phyloP scores from a whole-genome alignment of 1,140 invertebrate species.

The Bombus haemorrhoidalis region DNA sequence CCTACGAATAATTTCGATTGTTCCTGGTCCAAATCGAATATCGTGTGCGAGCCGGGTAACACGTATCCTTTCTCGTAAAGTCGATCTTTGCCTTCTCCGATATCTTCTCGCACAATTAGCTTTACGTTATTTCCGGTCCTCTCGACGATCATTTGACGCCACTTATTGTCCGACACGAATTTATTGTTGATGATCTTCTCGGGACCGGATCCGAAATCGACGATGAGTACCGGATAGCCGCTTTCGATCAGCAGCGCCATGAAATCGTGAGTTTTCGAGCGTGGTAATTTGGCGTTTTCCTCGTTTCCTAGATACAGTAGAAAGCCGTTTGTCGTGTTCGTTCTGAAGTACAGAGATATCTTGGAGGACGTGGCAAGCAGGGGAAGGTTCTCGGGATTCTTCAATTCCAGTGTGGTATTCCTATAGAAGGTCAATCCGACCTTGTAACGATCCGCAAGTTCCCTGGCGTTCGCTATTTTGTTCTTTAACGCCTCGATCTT shows the following conservation, averaged over 20 bases:
- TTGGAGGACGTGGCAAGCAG: constrained; percentile 93
- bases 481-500: constrained; percentile 89
- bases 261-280: constrained; percentile 89
- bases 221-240: constrained; percentile 92
- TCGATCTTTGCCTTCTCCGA: constrained; percentile 85
- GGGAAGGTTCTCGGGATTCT: constrained; percentile 92
- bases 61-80: constrained; percentile 84
- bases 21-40: constrained; percentile 93
- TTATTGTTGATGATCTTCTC: constrained; percentile 89
- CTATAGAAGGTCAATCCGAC: constrained; percentile 93
- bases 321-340: constrained; percentile 90
- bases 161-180: constrained; percentile 91
- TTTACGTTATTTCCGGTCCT: constrained; percentile 92
- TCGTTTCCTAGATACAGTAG: constrained; percentile 95
- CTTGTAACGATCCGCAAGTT: constrained; percentile 88
- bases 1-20: constrained; percentile 95
- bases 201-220: constrained; percentile 94
- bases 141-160: constrained; percentile 95
- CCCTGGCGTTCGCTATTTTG: constrained; percentile 91
- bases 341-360: constrained; percentile 93
- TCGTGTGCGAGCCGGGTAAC: constrained; percentile 88
- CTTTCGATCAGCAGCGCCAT: constrained; percentile 95
- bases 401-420: constrained; percentile 92
- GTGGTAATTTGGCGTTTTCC: constrained; percentile 84
- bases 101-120: constrained; percentile 90